Conservation (phyloP, 2,797 vertebrate genomes). For the Parambassis ranga region DNA sequence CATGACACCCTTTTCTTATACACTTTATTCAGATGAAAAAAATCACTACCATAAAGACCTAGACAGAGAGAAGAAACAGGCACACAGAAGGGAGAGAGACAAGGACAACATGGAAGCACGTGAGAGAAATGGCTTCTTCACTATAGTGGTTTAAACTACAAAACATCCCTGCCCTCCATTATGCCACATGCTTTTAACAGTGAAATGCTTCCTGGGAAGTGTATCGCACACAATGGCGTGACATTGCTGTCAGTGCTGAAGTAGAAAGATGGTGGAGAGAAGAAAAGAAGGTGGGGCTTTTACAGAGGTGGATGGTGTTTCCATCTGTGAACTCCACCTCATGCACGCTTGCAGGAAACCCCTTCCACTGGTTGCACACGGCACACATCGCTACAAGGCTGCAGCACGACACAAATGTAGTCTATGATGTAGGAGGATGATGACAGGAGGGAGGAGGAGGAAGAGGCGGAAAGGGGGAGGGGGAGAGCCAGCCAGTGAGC, state of each 20-base stretch:
- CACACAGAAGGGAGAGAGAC: neutral
- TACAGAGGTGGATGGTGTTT: constrained; percentile 32
- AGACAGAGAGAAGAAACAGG: neutral
- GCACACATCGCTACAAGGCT: constrained; percentile 59
- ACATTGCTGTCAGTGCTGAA: no score
- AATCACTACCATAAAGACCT: neutral
- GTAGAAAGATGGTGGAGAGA: constrained; percentile 10
- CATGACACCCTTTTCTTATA: neutral
- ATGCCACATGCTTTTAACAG: constrained; percentile 9
- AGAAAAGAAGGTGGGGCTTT: constrained; percentile 47
- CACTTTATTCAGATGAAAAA: neutral
- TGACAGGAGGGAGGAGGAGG: constrained; percentile 52
- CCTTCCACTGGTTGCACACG: constrained; percentile 76
- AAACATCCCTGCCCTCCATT: neutral
- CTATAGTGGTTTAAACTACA: neutral
- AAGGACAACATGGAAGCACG: neutral
- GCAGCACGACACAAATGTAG: constrained; percentile 68
- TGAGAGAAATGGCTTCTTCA: neutral
- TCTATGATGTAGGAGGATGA: constrained; percentile 77
- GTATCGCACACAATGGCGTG: no score
- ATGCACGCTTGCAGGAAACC: constrained; percentile 64
- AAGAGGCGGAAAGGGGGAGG: constrained; percentile 9
- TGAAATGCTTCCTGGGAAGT: no score
- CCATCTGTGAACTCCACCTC: constrained; percentile 61
- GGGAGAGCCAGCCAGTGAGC: constrained; percentile 43